A percentile compares a stretch with the other conserved stretches of the same genome.
Evolutionary conservation across 2,113 vertebrate species (phyloP).

Genomic region (Oostethus manadensis): DNA sequence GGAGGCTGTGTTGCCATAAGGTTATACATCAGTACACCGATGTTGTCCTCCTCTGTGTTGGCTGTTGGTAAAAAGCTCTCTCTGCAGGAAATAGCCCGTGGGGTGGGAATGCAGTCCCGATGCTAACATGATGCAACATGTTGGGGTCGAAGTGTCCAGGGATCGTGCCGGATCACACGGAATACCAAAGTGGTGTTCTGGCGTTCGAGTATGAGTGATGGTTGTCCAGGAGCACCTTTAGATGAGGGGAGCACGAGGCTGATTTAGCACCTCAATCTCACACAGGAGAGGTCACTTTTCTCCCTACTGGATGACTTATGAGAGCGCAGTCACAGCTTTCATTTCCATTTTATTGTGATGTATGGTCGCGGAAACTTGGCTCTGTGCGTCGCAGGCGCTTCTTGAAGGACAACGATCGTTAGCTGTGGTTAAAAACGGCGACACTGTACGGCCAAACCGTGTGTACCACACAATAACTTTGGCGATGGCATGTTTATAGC

Average conservation of each 20-base stretch:
- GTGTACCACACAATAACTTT: not conserved
- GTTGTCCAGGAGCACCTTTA: slow-evolving; percentile 35
- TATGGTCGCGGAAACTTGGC: slow-evolving; percentile 31
- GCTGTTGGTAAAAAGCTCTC: slow-evolving; percentile 16
- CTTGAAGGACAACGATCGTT: slow-evolving; percentile 13
- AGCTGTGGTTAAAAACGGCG: not conserved
- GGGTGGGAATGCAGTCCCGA: slow-evolving; percentile 15
- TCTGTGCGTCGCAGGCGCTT: slow-evolving; percentile 8
- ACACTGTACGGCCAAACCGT: too few relatives aligned
- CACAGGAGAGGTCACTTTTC: slow-evolving; percentile 45
- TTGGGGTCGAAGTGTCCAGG: not conserved
- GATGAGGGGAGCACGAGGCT: slow-evolving; percentile 38
- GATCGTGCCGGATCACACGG: slow-evolving; percentile 9
- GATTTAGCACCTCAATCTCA: slow-evolving; percentile 58
- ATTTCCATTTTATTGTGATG: slow-evolving; percentile 53
- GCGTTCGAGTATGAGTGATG: slow-evolving; percentile 45
- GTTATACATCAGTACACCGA: slow-evolving; percentile 14
- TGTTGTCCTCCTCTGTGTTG: slow-evolving; percentile 11
- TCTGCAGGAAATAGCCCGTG: slow-evolving; percentile 14
- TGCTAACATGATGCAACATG: not conserved
- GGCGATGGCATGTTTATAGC: not conserved
- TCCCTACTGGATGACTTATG: slow-evolving; percentile 43
- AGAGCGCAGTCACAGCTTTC: slow-evolving; percentile 38
- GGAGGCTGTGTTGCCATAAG: slow-evolving; percentile 33
- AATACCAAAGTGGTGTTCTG: slow-evolving; percentile 36